phyloP scores from a whole-genome alignment of 2,797 vertebrate species.

The Poliocrania exsul region DNA sequence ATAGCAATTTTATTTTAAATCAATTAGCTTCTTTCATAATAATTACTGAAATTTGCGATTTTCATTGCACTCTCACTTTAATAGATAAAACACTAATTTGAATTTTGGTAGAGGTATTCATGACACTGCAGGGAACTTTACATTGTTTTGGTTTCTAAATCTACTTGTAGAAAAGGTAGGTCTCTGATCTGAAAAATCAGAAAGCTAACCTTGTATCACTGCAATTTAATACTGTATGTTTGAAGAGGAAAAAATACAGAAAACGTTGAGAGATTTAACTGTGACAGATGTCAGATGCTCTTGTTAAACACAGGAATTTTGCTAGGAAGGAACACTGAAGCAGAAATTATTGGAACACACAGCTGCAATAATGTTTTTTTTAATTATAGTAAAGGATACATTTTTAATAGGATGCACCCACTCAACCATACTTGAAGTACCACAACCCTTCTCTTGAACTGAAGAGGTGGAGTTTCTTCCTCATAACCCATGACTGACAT shows the following conservation, averaged over 20 bases:
- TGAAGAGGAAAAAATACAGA: background rate
- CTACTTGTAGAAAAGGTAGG: background rate
- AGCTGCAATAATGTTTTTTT: background rate
- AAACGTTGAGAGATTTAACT: background rate
- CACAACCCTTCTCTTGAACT: background rate
- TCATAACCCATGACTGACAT: background rate
- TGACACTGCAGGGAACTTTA: background rate
- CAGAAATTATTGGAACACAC: background rate
- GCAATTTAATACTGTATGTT: background rate
- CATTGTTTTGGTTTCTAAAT: constrained; percentile 9
- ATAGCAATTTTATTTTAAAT: background rate
- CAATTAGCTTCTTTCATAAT: background rate
- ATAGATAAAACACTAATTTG: background rate
- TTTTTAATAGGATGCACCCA: background rate
- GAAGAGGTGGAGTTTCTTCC: background rate
- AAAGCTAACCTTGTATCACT: background rate
- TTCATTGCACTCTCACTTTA: background rate
- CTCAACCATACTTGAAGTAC: background rate
- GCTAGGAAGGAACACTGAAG: background rate
- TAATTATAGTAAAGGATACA: background rate
- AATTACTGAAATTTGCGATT: background rate
- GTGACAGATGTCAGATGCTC: background rate
- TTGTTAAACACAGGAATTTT: constrained; percentile 7
- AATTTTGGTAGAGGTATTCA: background rate
- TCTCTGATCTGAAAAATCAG: constrained; percentile 38